Base-by-base conservation (phyloP, 1,140 invertebrate genomes). In the Protaetia brevitarsis region DNA sequence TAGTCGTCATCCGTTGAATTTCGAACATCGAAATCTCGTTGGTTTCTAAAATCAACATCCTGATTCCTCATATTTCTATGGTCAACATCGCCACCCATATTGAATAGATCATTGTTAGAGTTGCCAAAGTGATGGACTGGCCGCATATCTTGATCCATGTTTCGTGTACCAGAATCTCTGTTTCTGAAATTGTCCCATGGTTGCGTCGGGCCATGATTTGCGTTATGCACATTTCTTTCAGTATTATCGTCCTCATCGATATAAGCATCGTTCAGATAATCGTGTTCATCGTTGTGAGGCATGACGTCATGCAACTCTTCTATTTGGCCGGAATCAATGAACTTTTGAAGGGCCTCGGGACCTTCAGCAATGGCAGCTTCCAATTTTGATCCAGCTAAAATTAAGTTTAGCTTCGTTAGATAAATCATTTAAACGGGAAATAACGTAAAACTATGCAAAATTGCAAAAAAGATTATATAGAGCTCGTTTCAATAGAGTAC, bases 261-360 rank as follows among this genome's bases (percentile, higher is more conserved):
- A 29, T 74, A 70, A 6, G 73, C 69, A 31, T 76, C 72, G 56
- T 81, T 80, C 3, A 85, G 67, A 67, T 79, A 84, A 6, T 89
- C 86, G 64, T 86, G 85, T 63, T 83, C 82, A 3, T 85, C 78
- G 66, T 88, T 86, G 64, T 81, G 82, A 56, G 81, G 88, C 71
- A 90, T 87, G 1, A 92, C 85, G 73, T 93, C 90, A 41, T 86
- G 83, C 27, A 93, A 71, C 74, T 92, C 89, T 76, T 90, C 88
- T 63, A 93, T 85, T 77, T 89, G 88, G 41, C 91, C 91, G 4
- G 89, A 87, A 68, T 87, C 85, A 13, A 93, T 87, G 65, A 87
- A 87, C 75, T 87, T 89, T 74, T 90, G 89, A 27, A 93, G 82
- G 45, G 87, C 87, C 34, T 90, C 84, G 11, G 86, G 83, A n/a